Evolutionary conservation across 1,140 invertebrate species (phyloP).

Genomic region (Teleogryllus occipitalis): DNA sequence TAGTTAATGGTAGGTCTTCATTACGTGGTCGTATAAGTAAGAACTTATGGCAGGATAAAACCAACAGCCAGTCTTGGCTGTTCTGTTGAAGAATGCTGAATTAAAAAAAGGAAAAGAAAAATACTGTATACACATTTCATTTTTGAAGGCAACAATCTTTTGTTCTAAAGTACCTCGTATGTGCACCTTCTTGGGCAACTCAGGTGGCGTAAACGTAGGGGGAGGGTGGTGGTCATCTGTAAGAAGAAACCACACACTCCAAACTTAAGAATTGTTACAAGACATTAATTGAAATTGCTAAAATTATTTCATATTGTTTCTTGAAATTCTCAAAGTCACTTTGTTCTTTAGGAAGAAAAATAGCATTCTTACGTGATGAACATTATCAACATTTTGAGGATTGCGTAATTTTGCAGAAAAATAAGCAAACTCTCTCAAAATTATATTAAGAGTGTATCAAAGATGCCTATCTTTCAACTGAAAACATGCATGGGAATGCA

Average conservation of each 20-base stretch:
- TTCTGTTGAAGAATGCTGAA: background rate
- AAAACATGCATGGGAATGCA: too few species aligned
- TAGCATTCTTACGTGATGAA: too few species aligned
- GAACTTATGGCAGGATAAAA: background rate
- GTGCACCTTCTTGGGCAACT: conserved; percentile 94
- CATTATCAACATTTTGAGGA: too few species aligned
- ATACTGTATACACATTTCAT: background rate
- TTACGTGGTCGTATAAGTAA: background rate
- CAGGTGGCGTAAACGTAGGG: conserved; percentile 91
- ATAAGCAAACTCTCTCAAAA: too few species aligned
- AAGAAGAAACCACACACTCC: conserved; percentile 55
- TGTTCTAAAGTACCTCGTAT: conserved; percentile 64
- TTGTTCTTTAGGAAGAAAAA: too few species aligned
- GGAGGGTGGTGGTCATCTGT: conserved; percentile 89
- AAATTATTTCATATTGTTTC: background rate
- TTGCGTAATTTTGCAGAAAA: too few species aligned
- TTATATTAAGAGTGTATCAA: too few species aligned
- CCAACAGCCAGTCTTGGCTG: conserved; percentile 2
- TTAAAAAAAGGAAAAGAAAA: background rate
- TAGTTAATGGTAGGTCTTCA: background rate
- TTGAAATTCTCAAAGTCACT: too few species aligned
- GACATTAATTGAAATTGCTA: background rate
- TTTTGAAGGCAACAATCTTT: background rate
- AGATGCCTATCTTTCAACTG: too few species aligned
- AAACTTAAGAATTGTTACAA: conserved; percentile 32